Evolutionary conservation across 2,888 invertebrate genomes (phyloP).

Genomic region (Agapostemon virescens): DNA sequence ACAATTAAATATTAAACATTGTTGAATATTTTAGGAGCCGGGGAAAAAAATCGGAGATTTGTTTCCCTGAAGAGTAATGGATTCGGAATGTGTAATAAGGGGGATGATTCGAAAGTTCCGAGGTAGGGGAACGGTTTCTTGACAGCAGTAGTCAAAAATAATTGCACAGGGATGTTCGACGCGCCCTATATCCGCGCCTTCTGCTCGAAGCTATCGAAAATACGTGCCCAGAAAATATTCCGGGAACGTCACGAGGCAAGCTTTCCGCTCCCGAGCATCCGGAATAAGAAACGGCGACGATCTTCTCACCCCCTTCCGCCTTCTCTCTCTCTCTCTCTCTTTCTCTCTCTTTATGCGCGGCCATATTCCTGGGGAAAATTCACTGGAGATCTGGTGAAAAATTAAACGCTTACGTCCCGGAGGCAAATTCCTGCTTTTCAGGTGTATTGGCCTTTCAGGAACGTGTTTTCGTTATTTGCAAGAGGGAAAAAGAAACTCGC

Average conservation of each 20-base stretch:
- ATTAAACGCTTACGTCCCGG: slow-evolving; percentile 6
- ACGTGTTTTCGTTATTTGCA: not conserved
- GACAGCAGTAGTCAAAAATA: not conserved
- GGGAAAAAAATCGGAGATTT: not conserved
- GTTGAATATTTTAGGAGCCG: not conserved
- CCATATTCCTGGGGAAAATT: not conserved
- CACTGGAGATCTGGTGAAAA: slow-evolving; percentile 14
- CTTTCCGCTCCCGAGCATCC: not conserved
- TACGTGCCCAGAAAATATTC: slow-evolving; percentile 22
- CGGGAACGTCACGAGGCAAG: slow-evolving; percentile 9
- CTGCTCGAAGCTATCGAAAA: slow-evolving; percentile 5
- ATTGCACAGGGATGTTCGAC: slow-evolving; percentile 2
- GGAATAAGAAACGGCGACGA: slow-evolving; percentile 29
- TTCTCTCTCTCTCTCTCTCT: too few relatives aligned
- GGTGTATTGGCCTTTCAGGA: not conserved
- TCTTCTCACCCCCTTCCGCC: not conserved
- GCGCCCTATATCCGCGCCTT: slow-evolving; percentile 4
- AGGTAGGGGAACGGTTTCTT: not conserved
- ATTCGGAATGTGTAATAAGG: not conserved
- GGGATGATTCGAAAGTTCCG: not conserved
- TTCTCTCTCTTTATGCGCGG: too few relatives aligned
- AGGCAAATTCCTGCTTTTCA: slow-evolving; percentile 3
- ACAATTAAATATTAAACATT: not conserved
- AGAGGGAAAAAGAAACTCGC: not conserved
- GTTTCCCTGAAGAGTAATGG: not conserved